Evolutionary conservation across 2,113 vertebrate genomes (phyloP).

Genomic region (Caranx ignobilis): DNA sequence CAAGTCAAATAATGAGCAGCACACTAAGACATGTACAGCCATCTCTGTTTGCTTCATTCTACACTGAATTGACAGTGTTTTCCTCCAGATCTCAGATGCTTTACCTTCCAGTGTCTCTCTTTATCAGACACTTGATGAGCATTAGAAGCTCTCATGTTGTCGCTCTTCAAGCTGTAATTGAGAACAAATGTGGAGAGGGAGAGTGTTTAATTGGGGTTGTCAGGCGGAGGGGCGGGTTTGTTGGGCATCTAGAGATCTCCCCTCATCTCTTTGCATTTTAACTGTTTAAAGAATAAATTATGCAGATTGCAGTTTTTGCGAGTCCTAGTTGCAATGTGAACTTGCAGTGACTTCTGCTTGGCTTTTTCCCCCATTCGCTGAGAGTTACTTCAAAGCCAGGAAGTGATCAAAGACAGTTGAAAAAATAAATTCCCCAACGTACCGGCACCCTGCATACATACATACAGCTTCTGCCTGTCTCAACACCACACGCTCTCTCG

Average conservation of each 20-base stretch:
- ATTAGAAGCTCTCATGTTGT: slow-evolving; percentile 63
- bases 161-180: slow-evolving; percentile 73
- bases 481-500: slow-evolving; percentile 55
- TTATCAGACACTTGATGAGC: slow-evolving; percentile 62
- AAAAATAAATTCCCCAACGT: slow-evolving; percentile 82
- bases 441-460: slow-evolving; percentile 80
- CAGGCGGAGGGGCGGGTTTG: slow-evolving; percentile 66
- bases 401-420: slow-evolving; percentile 88
- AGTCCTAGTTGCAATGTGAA: slow-evolving; percentile 84
- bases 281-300: slow-evolving; percentile 83
- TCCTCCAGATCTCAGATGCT: slow-evolving; percentile 20
- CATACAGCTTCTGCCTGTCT: slow-evolving; percentile 80
- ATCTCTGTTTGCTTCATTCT: slow-evolving; percentile 1
- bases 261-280: slow-evolving; percentile 69
- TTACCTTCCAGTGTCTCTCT: slow-evolving; percentile 47
- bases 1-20: background rate
- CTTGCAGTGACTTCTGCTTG: slow-evolving; percentile 83
- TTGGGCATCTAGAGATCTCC: slow-evolving; percentile 70
- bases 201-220: slow-evolving; percentile 78
- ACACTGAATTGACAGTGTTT: slow-evolving; percentile 16
- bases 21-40: background rate
- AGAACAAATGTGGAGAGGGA: slow-evolving; percentile 76
- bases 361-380: slow-evolving; percentile 68
- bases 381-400: slow-evolving; percentile 88
- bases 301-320: slow-evolving; percentile 81